phyloP scores from a whole-genome alignment of 2,797 vertebrate genomes.

The Ctenochaetus hawaiiensis region DNA sequence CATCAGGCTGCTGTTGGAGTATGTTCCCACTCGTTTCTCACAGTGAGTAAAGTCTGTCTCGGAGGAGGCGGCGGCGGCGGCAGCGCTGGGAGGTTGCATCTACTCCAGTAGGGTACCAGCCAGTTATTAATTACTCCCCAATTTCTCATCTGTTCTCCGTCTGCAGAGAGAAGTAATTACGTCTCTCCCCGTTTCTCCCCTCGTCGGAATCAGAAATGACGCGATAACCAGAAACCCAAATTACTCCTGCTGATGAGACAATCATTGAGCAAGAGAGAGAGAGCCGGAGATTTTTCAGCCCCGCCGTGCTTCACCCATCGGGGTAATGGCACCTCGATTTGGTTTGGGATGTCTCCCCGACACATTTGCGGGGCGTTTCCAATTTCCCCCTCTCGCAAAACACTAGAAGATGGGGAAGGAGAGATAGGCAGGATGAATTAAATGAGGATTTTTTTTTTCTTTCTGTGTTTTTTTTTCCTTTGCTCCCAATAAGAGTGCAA shows the following conservation, averaged over 20 bases:
- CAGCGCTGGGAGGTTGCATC: conserved; percentile 54
- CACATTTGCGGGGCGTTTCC: conserved; percentile 70
- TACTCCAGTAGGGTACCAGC: conserved; percentile 65
- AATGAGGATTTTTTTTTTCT: conserved; percentile 44
- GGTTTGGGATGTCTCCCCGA: conserved; percentile 58
- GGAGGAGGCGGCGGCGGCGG: conserved; percentile 34
- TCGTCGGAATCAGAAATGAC: conserved; percentile 79
- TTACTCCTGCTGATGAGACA: conserved; percentile 84
- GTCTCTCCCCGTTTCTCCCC: conserved; percentile 65
- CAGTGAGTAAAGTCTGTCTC: conserved; percentile 71
- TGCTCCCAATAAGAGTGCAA: conserved; percentile 65
- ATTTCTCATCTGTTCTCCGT: conserved; percentile 78
- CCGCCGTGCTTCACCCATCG: conserved; percentile 54
- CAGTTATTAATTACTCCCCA: conserved; percentile 84
- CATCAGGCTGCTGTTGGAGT: conserved; percentile 64
- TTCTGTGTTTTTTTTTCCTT: conserved; percentile 3
- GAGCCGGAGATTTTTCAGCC: conserved; percentile 72
- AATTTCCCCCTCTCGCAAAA: conserved; percentile 79
- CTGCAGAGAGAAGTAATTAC: conserved; percentile 83
- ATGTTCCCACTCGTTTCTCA: conserved; percentile 72
- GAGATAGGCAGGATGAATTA: conserved; percentile 74
- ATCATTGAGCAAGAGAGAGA: conserved; percentile 75
- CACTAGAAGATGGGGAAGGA: conserved; percentile 65
- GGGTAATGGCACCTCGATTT: conserved; percentile 71
- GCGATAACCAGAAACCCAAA: conserved; percentile 83